These are phyloP conservation scores for Micrasema longulum DNA, from an alignment of 1,140 invertebrate genomes.

Conservation along the genomic window DNA sequence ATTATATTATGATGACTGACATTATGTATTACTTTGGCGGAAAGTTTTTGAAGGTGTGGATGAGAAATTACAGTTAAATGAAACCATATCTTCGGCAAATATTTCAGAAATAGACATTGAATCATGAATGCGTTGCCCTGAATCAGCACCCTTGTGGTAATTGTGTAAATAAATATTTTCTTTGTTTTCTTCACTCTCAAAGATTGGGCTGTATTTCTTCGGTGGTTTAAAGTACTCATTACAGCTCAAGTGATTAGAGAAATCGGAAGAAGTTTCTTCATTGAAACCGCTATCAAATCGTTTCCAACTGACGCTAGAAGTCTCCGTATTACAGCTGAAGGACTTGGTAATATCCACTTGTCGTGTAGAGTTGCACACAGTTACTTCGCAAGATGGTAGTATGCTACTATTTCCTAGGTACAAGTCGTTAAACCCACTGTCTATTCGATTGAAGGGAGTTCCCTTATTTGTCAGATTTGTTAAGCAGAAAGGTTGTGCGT, in stretches of 20 bases:
- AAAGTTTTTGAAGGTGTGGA: conserved; percentile 66
- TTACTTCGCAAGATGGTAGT: conserved; percentile 42
- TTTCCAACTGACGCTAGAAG: conserved; percentile 64
- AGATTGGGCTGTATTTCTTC: conserved; percentile 42
- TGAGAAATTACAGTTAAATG: conserved; percentile 65
- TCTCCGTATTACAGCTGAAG: conserved; percentile 44
- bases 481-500: neutral
- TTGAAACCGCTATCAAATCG: conserved; percentile 66
- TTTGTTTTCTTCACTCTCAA: conserved; percentile 59
- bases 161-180: conserved; percentile 59
- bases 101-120: conserved; percentile 65
- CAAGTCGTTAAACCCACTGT: conserved; percentile 63
- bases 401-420: conserved; percentile 12
- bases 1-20: too few relatives aligned
- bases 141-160: conserved; percentile 57
- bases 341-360: conserved; percentile 59
- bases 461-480: conserved; percentile 1
- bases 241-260: conserved; percentile 55
- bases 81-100: conserved; percentile 62
- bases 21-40: conserved; percentile 29
- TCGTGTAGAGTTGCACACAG: conserved; percentile 61
- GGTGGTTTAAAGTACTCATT: conserved; percentile 37
- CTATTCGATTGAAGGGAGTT: conserved; percentile 61
- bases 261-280: conserved; percentile 62
- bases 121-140: conserved; percentile 57